Percentiles rank a stretch among this genome's conserved stretches.
Evolutionary conservation across 2,113 vertebrate species (phyloP).

Genomic region (Bubalus kerabau): DNA sequence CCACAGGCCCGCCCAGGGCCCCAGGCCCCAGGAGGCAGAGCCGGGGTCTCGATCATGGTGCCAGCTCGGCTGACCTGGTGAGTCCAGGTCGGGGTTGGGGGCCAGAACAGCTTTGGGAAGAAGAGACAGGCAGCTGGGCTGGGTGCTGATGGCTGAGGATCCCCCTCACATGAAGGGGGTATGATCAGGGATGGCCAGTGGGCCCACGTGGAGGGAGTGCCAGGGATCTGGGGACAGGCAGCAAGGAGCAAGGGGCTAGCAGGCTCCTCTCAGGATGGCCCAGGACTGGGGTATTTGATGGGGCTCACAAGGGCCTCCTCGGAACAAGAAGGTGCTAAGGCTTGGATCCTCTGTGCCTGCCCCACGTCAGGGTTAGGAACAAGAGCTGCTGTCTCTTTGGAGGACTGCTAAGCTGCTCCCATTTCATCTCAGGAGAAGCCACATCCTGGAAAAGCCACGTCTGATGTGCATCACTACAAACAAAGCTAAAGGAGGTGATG

Average conservation of each 20-base stretch:
- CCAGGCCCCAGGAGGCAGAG: neutral
- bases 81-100: neutral
- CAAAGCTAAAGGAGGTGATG: neutral
- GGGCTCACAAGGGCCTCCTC: neutral
- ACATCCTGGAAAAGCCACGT: neutral
- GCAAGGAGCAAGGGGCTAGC: neutral
- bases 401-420: neutral
- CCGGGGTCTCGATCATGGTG: neutral
- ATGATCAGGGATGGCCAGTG: neutral
- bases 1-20: accelerated
- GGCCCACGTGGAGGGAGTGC: neutral
- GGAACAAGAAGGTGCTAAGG: neutral
- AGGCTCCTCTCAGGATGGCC: neutral
- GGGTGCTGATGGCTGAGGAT: neutral
- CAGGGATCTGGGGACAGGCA: neutral
- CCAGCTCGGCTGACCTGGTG: neutral
- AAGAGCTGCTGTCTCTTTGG: neutral
- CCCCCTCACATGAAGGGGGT: neutral
- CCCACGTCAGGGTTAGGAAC: neutral
- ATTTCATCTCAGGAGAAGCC: slow-evolving; percentile 14
- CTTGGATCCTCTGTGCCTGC: neutral
- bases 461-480: neutral
- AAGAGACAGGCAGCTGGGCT: neutral
- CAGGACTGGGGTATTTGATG: neutral
- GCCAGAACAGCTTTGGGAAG: neutral